Percentiles rank a stretch among this genome's conserved stretches.
These are phyloP conservation scores for Pardosa pseudoannulata DNA, from an alignment of 2,888 invertebrate species.

Conservation along the genomic window DNA sequence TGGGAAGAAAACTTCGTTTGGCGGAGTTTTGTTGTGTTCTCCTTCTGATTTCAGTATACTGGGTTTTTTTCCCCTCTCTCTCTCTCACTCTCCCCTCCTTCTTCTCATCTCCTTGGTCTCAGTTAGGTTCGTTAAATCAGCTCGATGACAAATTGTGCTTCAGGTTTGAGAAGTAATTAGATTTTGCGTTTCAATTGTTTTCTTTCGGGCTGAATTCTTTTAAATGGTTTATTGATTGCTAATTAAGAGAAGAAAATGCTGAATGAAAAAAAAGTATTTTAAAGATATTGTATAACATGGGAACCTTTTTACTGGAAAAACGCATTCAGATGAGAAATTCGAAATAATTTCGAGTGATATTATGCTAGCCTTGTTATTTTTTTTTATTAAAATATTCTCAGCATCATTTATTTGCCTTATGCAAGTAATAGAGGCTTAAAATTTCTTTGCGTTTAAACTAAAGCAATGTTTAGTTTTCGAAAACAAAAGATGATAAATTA, in stretches of 20 bases:
- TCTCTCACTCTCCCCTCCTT: slow-evolving; percentile 16
- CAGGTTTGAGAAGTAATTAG: slow-evolving; percentile 46
- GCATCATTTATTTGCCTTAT: no score
- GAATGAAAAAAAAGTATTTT: neutral
- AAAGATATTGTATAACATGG: neutral
- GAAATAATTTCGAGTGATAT: no score
- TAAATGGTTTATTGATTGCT: slow-evolving; percentile 52
- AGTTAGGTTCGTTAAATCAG: slow-evolving; percentile 35
- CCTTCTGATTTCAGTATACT: slow-evolving; percentile 1
- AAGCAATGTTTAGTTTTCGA: no score
- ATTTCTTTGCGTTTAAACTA: no score
- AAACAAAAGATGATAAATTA: no score
- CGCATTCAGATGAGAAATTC: neutral
- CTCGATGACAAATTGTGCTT: slow-evolving; percentile 51
- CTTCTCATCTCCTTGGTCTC: slow-evolving; percentile 6
- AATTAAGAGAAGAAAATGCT: slow-evolving; percentile 30
- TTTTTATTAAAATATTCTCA: no score
- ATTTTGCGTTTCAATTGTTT: slow-evolving; percentile 49
- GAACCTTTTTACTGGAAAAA: neutral
- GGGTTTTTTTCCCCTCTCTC: slow-evolving; percentile 15
- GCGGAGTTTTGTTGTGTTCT: slow-evolving; percentile 55
- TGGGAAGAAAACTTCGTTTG: slow-evolving; percentile 67
- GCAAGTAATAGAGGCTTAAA: no score
- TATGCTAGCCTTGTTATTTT: no score
- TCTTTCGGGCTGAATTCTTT: slow-evolving; percentile 36